Percentiles rank a stretch among this genome's conserved stretches.
Conservation (phyloP, 2,113 vertebrate species). For the Siphamia tubifer region DNA sequence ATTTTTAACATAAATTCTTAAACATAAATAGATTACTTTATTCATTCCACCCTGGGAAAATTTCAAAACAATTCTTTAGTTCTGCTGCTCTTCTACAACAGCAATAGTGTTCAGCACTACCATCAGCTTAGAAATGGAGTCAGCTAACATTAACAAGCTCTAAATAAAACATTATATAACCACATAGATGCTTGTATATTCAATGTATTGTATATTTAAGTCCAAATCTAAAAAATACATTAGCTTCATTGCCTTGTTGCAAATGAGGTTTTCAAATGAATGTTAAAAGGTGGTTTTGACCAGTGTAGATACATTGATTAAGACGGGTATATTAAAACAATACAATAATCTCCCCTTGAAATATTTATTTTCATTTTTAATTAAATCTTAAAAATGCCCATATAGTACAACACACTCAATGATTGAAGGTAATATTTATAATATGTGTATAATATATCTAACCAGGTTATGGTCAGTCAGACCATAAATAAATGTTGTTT, state of each 20-base stretch:
- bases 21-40: too few relatives aligned
- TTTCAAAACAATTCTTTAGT: too few relatives aligned
- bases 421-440: neutral
- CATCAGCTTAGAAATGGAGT: too few relatives aligned
- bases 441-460: neutral
- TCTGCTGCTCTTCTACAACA: too few relatives aligned
- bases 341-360: slow-evolving; percentile 32
- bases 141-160: too few relatives aligned
- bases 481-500: neutral
- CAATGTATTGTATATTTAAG: neutral
- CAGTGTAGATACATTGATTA: neutral
- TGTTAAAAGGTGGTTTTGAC: slow-evolving; percentile 5
- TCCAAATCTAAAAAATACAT: neutral
- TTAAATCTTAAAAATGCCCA: slow-evolving; percentile 10
- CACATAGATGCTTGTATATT: too few relatives aligned
- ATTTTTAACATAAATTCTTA: too few relatives aligned
- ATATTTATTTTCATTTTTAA: slow-evolving; percentile 33
- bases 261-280: slow-evolving; percentile 29
- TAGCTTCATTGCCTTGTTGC: neutral
- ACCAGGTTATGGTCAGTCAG: neutral
- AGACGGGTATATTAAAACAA: neutral
- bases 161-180: too few relatives aligned
- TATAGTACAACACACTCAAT: neutral
- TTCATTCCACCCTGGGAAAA: too few relatives aligned
- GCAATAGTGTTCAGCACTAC: too few relatives aligned